These are phyloP conservation scores for Syrrhaptes paradoxus DNA, from an alignment of 2,113 vertebrate genomes.

Conservation along the genomic window DNA sequence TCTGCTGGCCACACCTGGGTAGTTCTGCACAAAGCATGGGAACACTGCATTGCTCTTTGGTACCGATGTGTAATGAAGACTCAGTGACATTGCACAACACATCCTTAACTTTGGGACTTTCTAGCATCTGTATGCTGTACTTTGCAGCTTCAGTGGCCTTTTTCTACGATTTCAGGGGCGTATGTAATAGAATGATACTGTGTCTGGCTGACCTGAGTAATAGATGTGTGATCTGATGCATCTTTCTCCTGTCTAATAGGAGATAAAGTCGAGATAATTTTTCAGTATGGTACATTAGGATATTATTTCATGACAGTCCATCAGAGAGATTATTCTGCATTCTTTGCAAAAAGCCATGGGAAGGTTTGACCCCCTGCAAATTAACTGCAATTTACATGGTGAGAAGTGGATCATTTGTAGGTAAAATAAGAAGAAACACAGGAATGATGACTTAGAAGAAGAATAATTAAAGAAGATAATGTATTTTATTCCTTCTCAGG, in stretches of 20 bases:
- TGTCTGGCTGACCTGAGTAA: background rate
- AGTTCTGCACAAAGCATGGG: background rate
- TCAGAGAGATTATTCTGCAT: background rate
- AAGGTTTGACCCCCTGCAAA: background rate
- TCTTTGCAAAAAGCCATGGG: background rate
- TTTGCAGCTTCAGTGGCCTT: background rate
- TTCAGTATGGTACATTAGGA: background rate
- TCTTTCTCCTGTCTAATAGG: background rate
- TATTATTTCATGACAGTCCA: background rate
- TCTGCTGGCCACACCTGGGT: background rate
- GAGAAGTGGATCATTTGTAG: background rate
- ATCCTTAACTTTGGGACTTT: background rate
- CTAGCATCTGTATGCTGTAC: background rate
- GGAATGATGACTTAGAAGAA: background rate
- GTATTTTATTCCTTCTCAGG: conserved; percentile 36
- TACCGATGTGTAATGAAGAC: background rate
- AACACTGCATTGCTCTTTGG: background rate
- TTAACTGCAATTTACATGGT: background rate
- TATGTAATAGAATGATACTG: background rate
- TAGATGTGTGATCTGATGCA: background rate
- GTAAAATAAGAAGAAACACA: background rate
- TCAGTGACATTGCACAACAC: background rate
- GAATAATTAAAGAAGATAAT: conserved; percentile 12
- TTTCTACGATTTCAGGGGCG: background rate
- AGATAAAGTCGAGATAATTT: background rate